Percentiles rank a stretch among this genome's conserved stretches.
Conservation (phyloP, 2,888 invertebrate species). For the Drosophila hamatofila region DNA sequence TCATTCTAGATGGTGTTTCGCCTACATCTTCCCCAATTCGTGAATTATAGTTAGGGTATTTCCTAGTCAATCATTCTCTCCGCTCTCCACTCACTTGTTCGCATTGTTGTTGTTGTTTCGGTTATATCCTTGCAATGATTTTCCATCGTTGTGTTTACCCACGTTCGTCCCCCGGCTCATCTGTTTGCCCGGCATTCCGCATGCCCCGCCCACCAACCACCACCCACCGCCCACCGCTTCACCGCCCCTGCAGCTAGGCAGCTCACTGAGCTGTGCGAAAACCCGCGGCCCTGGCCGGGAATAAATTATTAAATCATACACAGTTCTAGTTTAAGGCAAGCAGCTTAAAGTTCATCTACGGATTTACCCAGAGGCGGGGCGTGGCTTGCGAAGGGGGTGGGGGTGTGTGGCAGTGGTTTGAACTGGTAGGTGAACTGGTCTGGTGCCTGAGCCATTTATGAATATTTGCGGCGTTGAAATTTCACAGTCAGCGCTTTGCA, state of each 20-base stretch:
- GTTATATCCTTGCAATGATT: slow-evolving; percentile 76
- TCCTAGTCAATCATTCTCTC: background rate
- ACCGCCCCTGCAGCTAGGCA: slow-evolving; percentile 31
- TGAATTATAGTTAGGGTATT: too few species aligned
- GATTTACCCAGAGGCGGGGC: slow-evolving; percentile 2
- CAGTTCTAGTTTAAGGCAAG: slow-evolving; percentile 63
- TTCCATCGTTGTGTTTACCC: slow-evolving; percentile 68
- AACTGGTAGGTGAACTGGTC: slow-evolving; percentile 1
- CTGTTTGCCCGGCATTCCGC: slow-evolving; percentile 29
- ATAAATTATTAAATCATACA: slow-evolving; percentile 77
- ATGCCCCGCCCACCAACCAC: slow-evolving; percentile 1
- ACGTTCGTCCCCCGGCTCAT: slow-evolving; percentile 48
- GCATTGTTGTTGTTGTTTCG: slow-evolving; percentile 44
- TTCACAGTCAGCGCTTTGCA: slow-evolving; percentile 68
- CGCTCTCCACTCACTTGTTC: background rate
- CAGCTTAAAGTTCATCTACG: slow-evolving; percentile 44
- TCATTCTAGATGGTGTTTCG: too few species aligned
- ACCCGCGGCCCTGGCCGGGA: slow-evolving; percentile 68
- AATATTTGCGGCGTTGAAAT: slow-evolving; percentile 59
- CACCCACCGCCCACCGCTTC: background rate
- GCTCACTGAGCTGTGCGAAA: slow-evolving; percentile 64
- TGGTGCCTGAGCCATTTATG: slow-evolving; percentile 61
- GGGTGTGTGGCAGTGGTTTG: background rate
- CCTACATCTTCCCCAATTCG: too few species aligned
- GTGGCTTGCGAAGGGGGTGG: background rate